Evolutionary conservation across 2,797 vertebrate species (phyloP).

Genomic region (Gymnothorax javanicus): DNA sequence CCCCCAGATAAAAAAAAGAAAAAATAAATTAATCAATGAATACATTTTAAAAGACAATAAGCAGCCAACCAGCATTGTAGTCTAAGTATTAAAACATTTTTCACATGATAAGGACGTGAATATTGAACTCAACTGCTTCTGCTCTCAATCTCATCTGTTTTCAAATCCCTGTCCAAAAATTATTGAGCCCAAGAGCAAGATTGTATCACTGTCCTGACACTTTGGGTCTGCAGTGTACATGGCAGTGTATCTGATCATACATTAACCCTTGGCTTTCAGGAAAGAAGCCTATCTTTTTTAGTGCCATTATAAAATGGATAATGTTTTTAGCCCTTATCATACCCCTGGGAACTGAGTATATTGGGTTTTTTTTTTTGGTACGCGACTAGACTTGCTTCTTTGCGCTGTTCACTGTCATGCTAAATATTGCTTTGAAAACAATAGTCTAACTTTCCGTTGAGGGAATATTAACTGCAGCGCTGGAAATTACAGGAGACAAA

Average conservation of each 20-base stretch:
- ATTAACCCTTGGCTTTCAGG: neutral
- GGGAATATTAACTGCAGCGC: constrained; percentile 29
- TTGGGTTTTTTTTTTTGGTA: neutral
- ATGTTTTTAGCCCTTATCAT: neutral
- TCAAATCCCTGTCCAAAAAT: too few species aligned
- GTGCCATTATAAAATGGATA: neutral
- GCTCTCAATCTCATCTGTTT: too few species aligned
- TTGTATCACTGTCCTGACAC: too few species aligned
- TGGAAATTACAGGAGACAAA: constrained; percentile 12
- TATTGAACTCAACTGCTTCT: too few species aligned
- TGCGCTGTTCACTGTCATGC: constrained; percentile 22
- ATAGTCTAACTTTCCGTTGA: neutral
- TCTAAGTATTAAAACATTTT: too few species aligned
- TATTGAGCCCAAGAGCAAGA: too few species aligned
- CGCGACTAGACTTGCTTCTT: neutral
- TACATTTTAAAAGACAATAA: too few species aligned
- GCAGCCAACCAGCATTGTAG: too few species aligned
- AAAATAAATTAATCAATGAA: too few species aligned
- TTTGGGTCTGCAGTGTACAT: neutral
- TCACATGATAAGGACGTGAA: too few species aligned
- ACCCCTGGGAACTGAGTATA: neutral
- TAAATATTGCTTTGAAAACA: constrained; percentile 24
- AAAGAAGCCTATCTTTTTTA: neutral
- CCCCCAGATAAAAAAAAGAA: too few species aligned
- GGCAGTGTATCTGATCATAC: neutral